These are phyloP conservation scores for Graphium colonna DNA, from an alignment of 2,888 invertebrate genomes.

Conservation along the genomic window DNA sequence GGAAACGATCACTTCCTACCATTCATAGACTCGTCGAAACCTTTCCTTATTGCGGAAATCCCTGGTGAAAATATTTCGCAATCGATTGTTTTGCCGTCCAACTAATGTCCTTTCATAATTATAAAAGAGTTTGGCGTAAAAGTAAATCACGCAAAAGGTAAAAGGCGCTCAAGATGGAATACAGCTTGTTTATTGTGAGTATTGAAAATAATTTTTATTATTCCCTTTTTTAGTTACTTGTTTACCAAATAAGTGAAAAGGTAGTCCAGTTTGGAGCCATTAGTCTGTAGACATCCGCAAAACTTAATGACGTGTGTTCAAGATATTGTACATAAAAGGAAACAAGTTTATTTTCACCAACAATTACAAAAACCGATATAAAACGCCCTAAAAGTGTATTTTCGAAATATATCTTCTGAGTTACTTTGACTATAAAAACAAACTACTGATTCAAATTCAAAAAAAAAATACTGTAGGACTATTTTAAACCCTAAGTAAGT, in stretches of 20 bases:
- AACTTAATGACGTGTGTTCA: no score
- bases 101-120: background rate
- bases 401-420: no score
- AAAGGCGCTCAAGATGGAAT: constrained; percentile 13
- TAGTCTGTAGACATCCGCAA: background rate
- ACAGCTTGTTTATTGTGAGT: constrained; percentile 14
- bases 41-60: constrained; percentile 13
- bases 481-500: no score
- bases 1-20: background rate
- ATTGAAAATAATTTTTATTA: background rate
- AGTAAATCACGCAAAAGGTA: constrained; percentile 2
- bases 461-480: no score
- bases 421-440: no score
- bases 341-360: no score
- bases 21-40: background rate
- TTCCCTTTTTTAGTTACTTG: background rate
- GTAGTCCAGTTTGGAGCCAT: background rate
- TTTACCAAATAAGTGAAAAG: no score
- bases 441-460: no score
- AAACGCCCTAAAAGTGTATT: no score
- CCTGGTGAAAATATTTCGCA: background rate
- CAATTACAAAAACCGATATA: no score
- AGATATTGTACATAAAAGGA: no score
- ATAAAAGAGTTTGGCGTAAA: constrained; percentile 2
- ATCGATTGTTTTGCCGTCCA: constrained; percentile 3